phyloP scores from a whole-genome alignment of 2,888 invertebrate genomes.

The Tetragonula carbonaria region DNA sequence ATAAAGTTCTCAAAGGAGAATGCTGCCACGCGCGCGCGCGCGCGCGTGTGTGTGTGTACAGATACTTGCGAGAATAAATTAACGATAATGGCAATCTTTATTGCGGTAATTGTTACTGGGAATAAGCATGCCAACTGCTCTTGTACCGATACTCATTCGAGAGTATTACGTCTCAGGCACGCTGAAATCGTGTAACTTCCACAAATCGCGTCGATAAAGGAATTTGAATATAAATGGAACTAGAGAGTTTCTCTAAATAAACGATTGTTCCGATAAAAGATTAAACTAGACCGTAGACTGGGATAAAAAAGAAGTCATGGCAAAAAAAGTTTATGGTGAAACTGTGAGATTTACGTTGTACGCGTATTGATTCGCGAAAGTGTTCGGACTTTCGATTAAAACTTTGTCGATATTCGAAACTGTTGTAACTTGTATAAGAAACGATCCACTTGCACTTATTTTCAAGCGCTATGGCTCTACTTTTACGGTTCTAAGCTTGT shows the following conservation, averaged over 20 bases:
- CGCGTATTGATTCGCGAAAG: no score
- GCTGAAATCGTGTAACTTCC: slow-evolving; percentile 32
- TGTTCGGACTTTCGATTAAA: no score
- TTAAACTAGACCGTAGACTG: no score
- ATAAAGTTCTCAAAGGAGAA: neutral
- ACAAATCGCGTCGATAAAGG: slow-evolving; percentile 26
- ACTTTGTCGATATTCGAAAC: no score
- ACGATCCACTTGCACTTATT: no score
- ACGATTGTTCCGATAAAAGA: neutral
- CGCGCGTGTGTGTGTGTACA: neutral
- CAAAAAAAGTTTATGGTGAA: no score
- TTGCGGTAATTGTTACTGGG: slow-evolving; percentile 50
- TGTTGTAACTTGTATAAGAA: no score
- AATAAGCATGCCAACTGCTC: slow-evolving; percentile 38
- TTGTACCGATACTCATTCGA: slow-evolving; percentile 19
- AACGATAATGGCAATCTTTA: slow-evolving; percentile 47
- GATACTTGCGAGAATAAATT: slow-evolving; percentile 25
- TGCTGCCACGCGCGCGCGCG: no score
- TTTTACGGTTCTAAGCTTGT: no score
- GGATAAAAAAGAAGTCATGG: no score
- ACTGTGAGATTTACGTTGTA: no score
- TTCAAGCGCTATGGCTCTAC: no score
- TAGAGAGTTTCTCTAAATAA: neutral
- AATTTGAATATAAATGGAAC: neutral
- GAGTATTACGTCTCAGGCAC: slow-evolving; percentile 6